phyloP scores from a whole-genome alignment of 2,888 invertebrate species.

The Orthosia gothica region DNA sequence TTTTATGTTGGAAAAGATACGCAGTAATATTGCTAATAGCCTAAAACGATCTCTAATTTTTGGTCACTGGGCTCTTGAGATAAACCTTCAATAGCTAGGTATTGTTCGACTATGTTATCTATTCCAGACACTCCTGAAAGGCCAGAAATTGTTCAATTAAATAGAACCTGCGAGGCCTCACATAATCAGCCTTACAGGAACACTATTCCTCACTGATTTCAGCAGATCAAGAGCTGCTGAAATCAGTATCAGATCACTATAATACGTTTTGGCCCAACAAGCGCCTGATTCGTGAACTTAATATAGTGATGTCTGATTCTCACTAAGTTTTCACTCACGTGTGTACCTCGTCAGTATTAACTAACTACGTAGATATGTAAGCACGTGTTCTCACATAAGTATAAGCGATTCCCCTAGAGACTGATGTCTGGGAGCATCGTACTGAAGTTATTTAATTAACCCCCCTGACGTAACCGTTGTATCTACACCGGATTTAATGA shows the following conservation, averaged over 20 bases:
- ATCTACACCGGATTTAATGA: not conserved
- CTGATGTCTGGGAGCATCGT: not conserved
- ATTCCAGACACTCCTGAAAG: not conserved
- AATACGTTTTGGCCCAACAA: too few species aligned
- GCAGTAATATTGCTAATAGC: not conserved
- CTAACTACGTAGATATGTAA: not conserved
- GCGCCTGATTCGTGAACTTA: too few species aligned
- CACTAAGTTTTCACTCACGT: not conserved
- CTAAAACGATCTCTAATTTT: not conserved
- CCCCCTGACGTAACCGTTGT: not conserved
- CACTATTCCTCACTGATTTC: too few species aligned
- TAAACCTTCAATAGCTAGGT: not conserved
- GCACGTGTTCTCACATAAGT: not conserved
- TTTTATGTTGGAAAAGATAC: not conserved
- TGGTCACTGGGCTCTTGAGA: not conserved
- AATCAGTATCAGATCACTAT: too few species aligned
- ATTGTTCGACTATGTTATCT: not conserved
- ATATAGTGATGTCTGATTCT: not conserved
- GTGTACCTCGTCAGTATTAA: not conserved
- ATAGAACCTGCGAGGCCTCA: too few species aligned
- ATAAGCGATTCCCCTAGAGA: not conserved
- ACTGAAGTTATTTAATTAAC: constrained; percentile 13
- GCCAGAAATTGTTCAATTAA: too few species aligned
- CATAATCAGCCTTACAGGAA: too few species aligned
- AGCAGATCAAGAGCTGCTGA: too few species aligned